Conservation (phyloP, 2,888 invertebrate species). For the Idaea dimidiata region DNA sequence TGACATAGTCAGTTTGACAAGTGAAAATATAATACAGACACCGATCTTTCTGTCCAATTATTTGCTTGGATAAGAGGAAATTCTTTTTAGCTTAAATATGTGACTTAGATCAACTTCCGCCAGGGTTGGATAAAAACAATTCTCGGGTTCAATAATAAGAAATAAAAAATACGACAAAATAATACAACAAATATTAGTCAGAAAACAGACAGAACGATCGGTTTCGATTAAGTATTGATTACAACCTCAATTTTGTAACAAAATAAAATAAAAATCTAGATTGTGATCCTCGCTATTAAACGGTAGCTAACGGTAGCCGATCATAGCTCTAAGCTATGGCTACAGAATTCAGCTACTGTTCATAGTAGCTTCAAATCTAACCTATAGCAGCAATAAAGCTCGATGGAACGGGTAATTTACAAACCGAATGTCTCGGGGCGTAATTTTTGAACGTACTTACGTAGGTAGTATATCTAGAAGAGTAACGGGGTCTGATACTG, state of each 20-base stretch:
- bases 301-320: neutral
- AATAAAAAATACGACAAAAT: too few species aligned
- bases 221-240: neutral
- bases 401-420: constrained; percentile 42
- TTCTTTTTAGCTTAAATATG: too few species aligned
- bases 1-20: too few species aligned
- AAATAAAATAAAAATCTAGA: neutral
- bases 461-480: constrained; percentile 35
- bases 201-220: too few species aligned
- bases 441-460: constrained; percentile 49
- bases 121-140: too few species aligned
- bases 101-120: too few species aligned
- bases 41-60: too few species aligned
- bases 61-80: too few species aligned
- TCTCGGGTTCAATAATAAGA: too few species aligned
- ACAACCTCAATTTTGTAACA: neutral
- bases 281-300: neutral
- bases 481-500: constrained; percentile 48
- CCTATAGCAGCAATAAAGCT: neutral
- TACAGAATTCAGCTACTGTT: neutral
- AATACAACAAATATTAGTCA: too few species aligned
- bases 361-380: neutral
- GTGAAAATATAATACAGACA: too few species aligned
- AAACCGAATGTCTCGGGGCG: constrained; percentile 43
- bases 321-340: neutral